These are phyloP conservation scores for Eueremaeus valkanovi DNA, from an alignment of 2,888 invertebrate genomes.

Conservation along the genomic window DNA sequence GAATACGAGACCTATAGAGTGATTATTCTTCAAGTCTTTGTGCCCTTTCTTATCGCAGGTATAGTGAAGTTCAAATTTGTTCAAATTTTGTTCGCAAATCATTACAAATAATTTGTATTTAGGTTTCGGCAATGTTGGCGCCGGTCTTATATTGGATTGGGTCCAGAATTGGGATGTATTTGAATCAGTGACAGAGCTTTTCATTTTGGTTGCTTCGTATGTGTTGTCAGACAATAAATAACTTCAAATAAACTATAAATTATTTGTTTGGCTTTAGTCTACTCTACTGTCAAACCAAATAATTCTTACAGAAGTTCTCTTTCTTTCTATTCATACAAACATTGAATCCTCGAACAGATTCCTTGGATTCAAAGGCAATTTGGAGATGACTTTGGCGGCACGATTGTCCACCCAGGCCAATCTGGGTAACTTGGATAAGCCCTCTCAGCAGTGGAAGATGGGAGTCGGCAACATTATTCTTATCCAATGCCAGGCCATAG, in stretches of 20 bases:
- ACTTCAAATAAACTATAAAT: conserved; percentile 53
- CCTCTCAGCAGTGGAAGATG: conserved; percentile 52
- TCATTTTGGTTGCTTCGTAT: conserved; percentile 56
- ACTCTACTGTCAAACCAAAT: no score
- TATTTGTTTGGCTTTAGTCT: no score
- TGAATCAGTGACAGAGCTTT: conserved; percentile 54
- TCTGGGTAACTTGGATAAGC: conserved; percentile 56
- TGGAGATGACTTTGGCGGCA: conserved; percentile 60
- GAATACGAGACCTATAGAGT: conserved; percentile 43
- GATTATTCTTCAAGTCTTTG: conserved; percentile 45
- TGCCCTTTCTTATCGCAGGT: conserved; percentile 46
- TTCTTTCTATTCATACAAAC: no score
- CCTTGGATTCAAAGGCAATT: conserved; percentile 59
- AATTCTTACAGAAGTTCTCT: no score
- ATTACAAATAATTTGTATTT: conserved; percentile 39
- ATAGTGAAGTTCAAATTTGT: conserved; percentile 44
- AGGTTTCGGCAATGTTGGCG: conserved; percentile 72
- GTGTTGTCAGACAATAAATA: conserved; percentile 44
- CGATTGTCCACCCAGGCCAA: conserved; percentile 59
- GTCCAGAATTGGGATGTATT: conserved; percentile 63
- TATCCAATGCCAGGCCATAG: conserved; percentile 53
- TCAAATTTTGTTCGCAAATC: conserved; percentile 32
- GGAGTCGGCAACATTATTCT: conserved; percentile 57
- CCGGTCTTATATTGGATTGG: conserved; percentile 74
- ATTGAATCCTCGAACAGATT: conserved; percentile 52